These are phyloP conservation scores for Chloroclysta siterata DNA, from an alignment of 2,888 invertebrate genomes.

Conservation along the genomic window DNA sequence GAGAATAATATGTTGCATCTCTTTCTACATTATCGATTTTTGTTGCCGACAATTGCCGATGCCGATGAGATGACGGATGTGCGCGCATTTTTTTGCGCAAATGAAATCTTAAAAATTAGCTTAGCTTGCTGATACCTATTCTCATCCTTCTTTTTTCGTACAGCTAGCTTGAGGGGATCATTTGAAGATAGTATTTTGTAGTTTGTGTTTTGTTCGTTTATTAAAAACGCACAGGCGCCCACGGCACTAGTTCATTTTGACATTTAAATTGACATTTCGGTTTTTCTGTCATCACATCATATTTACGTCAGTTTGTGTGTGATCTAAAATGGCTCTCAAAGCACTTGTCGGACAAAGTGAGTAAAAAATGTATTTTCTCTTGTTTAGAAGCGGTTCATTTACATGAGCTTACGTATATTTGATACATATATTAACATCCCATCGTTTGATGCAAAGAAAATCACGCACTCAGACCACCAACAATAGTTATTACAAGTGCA, in stretches of 20 bases:
- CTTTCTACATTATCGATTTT: constrained; percentile 38
- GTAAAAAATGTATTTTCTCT: constrained; percentile 70
- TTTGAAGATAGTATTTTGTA: not conserved
- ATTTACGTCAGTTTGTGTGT: constrained; percentile 58
- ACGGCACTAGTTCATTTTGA: constrained; percentile 3
- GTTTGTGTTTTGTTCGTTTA: too few species aligned
- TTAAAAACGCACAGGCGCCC: too few species aligned
- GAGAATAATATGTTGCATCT: constrained; percentile 54
- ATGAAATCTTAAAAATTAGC: not conserved
- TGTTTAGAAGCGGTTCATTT: constrained; percentile 5
- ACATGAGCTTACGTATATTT: not conserved
- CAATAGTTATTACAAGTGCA: not conserved
- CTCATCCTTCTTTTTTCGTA: not conserved
- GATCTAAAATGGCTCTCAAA: constrained; percentile 93
- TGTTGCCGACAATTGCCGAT: not conserved
- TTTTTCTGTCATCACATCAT: not conserved
- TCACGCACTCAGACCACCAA: not conserved
- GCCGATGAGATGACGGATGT: not conserved
- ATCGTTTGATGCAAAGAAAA: constrained; percentile 10
- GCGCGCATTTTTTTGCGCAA: constrained; percentile 1
- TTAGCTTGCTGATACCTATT: too few species aligned
- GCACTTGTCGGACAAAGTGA: constrained; percentile 94
- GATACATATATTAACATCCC: not conserved
- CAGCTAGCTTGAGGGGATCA: not conserved
- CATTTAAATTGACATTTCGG: constrained; percentile 15